Base-by-base conservation (phyloP, 2,797 vertebrate species). In the Coracias cyanogaster region DNA sequence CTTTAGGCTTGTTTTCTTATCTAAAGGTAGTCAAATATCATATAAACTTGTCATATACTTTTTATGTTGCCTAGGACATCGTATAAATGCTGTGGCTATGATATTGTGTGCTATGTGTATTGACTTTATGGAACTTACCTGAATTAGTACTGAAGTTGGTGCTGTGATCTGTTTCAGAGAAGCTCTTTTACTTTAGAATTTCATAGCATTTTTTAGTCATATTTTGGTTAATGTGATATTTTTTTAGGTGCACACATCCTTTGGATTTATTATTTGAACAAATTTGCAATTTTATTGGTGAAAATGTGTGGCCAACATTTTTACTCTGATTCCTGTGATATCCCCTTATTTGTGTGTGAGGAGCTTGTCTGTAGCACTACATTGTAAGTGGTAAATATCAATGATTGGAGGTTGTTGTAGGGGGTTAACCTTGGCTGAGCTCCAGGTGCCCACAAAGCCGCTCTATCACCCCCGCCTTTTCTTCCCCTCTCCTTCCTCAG, bases 91-190 rank as follows among this genome's bases (percentile, higher is more conserved):
- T 46, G 64, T 64, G 57, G 48, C 24, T 80, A 15, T 43, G 43
- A 24, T 66, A 29, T 8, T 52, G 19, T 7, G 5, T 0, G 0
- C 20, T 35, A 8, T 1, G 3, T 21, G 35, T 7, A 10, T 16
- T 66, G 61, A n/a, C 33, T 74, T 82, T 29, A 16, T 57, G 48
- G 57, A 35, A 48, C 21, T 74, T 58, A 43, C 33, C 43, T 52
- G 29, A 72, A 33, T 37, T 72, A 37, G 18, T 65, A 35, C 35
- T 57, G 24, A 66, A 66, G 43, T 7, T 60, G 16, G 4, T 52
- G 21, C 6, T 64, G 35, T 33, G 25, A 51, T 37, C 41, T 14
- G 41, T 43, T 43, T 43, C 31, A 64, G 55, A 49, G 25, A 77
- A 84, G 15, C 3, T 57, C 33, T 57, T 71, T 57, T 60, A 8